Evolutionary conservation across 2,113 vertebrate species (phyloP), one percentile per base, ranked within the genome.

Genomic region (Leptosomus discolor): DNA sequence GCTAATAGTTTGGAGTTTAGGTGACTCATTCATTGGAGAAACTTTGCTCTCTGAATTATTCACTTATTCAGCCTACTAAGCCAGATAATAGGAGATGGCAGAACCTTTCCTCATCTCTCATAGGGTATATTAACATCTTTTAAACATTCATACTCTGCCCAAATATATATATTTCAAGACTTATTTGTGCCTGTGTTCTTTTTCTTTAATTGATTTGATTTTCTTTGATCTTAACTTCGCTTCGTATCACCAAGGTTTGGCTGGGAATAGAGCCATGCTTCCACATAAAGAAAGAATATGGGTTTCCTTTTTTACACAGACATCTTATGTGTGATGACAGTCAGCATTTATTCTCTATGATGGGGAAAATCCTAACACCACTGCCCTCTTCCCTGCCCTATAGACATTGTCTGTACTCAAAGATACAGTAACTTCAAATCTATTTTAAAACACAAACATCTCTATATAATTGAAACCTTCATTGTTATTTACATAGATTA

Each of bases 41-140:
- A 96, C 92, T 93, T 97, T 96, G 70, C 79, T 88, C 90, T 88
- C 56, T 98, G 91, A 95, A 96, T 98, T 97, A 97, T 97, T 97
- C 94, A 97, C 96, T 92, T 96, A 85, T 56, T 95, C 95, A 95
- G 85, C 70, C 85, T 96, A 93, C 89, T 97, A 97, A 95, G 70
- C 88, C 89, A 95, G 93, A 95, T 97, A 97, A 98, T 91, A 94
- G 70, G 95, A 96, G 81, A 60, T 88, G 93, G 96, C 96, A 97
- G 96, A 96, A 86, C 43, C 64, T 95, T 88, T 85, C 71, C 81
- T 95, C 74, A 50, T 85, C 67, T 97, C 96, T 96, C 95, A 84
- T 51, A 80, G 84, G 88, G 84, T 89, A 79, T 86, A 96, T 97
- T 97, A 95, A 92, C 97, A 90, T 88, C 70, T 83, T 96, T 97